A percentile compares a stretch with the other conserved stretches of the same genome.
phyloP scores from a whole-genome alignment of 1,140 invertebrate species.

The Aphis gossypii region DNA sequence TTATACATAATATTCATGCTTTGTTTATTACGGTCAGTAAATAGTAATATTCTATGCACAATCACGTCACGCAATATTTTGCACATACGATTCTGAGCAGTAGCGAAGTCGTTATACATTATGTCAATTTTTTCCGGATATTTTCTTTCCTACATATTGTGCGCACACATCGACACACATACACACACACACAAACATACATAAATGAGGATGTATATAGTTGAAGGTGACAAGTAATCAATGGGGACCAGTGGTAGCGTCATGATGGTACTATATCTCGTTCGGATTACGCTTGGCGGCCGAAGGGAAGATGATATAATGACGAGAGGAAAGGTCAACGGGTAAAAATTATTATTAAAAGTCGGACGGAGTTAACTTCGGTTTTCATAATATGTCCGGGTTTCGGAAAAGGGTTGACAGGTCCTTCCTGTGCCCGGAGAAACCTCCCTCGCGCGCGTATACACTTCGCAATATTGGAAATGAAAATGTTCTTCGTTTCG shows the following conservation, averaged over 20 bases:
- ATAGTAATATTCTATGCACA: neutral
- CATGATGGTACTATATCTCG: conserved; percentile 5
- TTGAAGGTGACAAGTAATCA: conserved; percentile 57
- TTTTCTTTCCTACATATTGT: neutral
- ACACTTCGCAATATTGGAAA: conserved; percentile 45
- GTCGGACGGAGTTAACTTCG: conserved; percentile 54
- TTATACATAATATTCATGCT: neutral
- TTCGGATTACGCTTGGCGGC: neutral
- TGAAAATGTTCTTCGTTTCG: conserved; percentile 46
- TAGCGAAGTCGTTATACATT: neutral
- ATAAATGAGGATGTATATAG: conserved; percentile 17
- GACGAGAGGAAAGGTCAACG: conserved; percentile 38
- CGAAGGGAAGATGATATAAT: conserved; percentile 36
- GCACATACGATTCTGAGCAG: neutral
- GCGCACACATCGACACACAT: neutral
- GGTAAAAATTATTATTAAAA: conserved; percentile 58
- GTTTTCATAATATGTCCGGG: conserved; percentile 55
- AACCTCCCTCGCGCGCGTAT: neutral
- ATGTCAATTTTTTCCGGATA: conserved; percentile 27
- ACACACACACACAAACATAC: neutral
- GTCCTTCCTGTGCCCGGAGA: conserved; percentile 42
- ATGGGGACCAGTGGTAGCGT: conserved; percentile 19
- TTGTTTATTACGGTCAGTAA: conserved; percentile 8
- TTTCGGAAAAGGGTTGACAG: conserved; percentile 57
- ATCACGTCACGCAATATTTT: neutral